phyloP scores from a whole-genome alignment of 1,140 invertebrate genomes.

The Brachionus asplanchnoidis region DNA sequence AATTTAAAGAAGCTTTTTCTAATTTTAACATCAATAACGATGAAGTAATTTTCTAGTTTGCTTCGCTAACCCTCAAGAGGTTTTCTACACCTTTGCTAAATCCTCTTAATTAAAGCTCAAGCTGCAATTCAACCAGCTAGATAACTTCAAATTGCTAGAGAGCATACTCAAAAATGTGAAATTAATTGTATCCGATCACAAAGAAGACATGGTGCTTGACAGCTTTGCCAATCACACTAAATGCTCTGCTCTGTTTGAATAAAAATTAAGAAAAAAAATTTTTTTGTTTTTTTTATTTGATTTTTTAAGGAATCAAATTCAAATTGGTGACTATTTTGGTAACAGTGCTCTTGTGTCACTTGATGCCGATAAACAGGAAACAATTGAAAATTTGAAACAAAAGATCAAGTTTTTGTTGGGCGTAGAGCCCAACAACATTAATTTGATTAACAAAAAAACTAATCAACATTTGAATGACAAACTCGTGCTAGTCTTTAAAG shows the following conservation, averaged over 20 bases:
- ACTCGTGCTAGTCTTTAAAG: not conserved
- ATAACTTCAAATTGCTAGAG: not conserved
- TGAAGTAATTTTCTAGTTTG: constrained; percentile 3
- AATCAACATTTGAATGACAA: not conserved
- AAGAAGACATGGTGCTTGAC: not conserved
- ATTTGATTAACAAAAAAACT: not conserved
- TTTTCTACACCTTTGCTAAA: not conserved
- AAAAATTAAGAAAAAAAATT: not conserved
- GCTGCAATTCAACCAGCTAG: not conserved
- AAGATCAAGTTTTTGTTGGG: not conserved
- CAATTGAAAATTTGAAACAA: constrained; percentile 18
- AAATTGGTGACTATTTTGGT: constrained; percentile 1
- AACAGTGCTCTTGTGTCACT: not conserved
- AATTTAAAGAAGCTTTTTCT: constrained; percentile 29
- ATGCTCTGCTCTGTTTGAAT: not conserved
- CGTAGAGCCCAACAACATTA: not conserved
- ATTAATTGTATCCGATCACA: not conserved
- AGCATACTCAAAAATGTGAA: not conserved
- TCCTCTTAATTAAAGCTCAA: constrained; percentile 28
- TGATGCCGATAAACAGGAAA: not conserved
- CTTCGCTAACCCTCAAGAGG: not conserved
- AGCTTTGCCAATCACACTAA: not conserved
- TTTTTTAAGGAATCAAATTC: not conserved
- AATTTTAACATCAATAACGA: constrained; percentile 11
- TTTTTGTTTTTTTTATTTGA: not conserved